A percentile compares a stretch with the other conserved stretches of the same genome.
phyloP scores from a whole-genome alignment of 2,888 invertebrate species.

The Zaprionus obscuricornis region DNA sequence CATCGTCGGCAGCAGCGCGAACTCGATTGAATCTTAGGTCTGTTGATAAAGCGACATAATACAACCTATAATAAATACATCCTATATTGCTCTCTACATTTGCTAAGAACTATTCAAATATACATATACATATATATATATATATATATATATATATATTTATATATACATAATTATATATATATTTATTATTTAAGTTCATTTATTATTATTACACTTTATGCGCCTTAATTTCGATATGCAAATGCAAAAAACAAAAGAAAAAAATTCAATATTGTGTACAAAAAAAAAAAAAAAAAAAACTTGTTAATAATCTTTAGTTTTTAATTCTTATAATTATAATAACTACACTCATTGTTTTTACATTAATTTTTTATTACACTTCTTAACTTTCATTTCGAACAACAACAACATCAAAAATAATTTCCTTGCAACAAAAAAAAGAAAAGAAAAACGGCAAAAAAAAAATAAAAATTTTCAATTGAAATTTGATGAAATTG shows the following conservation, averaged over 20 bases:
- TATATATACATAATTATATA: conserved; percentile 24
- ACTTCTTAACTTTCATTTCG: too few relatives aligned
- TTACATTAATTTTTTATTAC: too few relatives aligned
- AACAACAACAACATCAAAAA: too few relatives aligned
- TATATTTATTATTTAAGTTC: conserved; percentile 11
- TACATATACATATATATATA: too few relatives aligned
- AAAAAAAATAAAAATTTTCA: conserved; percentile 20
- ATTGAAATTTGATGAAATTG: conserved; percentile 40
- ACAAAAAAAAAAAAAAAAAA: too few relatives aligned
- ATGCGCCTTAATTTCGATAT: neutral
- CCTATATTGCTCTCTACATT: conserved; percentile 49
- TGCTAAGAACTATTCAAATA: conserved; percentile 30
- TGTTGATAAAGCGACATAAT: conserved; percentile 49
- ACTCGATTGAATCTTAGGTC: conserved; percentile 49
- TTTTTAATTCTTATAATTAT: too few relatives aligned
- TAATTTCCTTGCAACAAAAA: too few relatives aligned
- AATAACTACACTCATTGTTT: too few relatives aligned
- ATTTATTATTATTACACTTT: conserved; percentile 6
- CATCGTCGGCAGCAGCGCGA: conserved; percentile 56
- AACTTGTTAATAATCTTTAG: too few relatives aligned
- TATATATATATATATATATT: conserved; percentile 19
- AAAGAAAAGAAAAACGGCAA: too few relatives aligned
- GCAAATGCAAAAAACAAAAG: conserved; percentile 8
- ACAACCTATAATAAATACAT: conserved; percentile 26
- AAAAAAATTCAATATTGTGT: neutral